These are phyloP conservation scores for Leguminivora glycinivorella DNA, from an alignment of 1,140 invertebrate genomes.

Conservation along the genomic window DNA sequence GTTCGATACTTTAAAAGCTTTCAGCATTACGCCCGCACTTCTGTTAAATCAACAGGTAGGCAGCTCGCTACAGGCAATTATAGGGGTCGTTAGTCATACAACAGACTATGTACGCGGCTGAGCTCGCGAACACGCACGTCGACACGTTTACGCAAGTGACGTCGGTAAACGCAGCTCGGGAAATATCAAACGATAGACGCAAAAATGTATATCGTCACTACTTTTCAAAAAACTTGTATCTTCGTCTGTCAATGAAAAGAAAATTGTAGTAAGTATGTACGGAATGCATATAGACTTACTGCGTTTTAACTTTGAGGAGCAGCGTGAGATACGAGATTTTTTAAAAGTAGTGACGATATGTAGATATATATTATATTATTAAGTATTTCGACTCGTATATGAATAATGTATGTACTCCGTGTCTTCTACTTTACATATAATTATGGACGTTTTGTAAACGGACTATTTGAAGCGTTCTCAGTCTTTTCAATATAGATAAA, in stretches of 20 bases:
- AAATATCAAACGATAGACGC: background rate
- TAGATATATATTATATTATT: no score
- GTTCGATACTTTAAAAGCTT: background rate
- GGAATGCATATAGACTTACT: no score
- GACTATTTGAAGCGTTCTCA: no score
- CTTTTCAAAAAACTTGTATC: no score
- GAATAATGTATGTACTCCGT: background rate
- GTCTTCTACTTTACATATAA: background rate
- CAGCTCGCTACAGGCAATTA: background rate
- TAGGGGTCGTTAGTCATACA: background rate
- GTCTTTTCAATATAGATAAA: no score
- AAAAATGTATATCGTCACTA: no score
- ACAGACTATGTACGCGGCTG: background rate
- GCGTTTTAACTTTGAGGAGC: no score
- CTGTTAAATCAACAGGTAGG: slow-evolving; percentile 2
- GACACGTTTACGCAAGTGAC: background rate
- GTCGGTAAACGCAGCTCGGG: background rate
- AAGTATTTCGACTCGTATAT: background rate
- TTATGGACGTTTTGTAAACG: background rate
- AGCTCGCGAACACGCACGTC: background rate
- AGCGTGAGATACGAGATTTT: no score
- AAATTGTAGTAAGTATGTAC: no score
- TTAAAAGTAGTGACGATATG: no score
- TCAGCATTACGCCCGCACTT: background rate
- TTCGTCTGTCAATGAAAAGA: no score